Base-by-base conservation (phyloP, 2,797 vertebrate species). In the Echiichthys vipera region DNA sequence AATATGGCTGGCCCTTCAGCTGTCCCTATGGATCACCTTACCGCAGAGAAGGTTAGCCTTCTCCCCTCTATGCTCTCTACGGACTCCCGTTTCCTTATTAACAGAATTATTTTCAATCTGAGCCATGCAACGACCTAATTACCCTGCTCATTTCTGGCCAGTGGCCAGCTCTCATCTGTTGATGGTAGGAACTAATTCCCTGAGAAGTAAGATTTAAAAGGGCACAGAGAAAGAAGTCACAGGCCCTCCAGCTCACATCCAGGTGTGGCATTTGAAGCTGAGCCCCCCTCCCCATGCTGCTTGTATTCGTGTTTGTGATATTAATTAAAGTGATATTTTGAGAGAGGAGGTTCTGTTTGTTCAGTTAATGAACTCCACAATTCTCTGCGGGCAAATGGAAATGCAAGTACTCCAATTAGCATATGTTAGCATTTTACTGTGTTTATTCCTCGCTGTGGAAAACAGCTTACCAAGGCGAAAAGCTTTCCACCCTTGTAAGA, bases 271-370 rank as follows among this genome's bases (percentile, higher is more conserved):
- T 94, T 93, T 94, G 74, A 58, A 87, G 59, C 55, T 74, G 75
- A 83, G 51, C 74, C 73, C 50, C 55, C 43, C 47, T 50, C 51
- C 67, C 81, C 79, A 53, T 24, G 70, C 71, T 27, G 61, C 79
- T 80, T 84, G 88, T 87, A 75, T 86, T 85, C 77, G 42, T 88
- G 87, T 84, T 84, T 65, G 61, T 80, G 69, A 65, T 91, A 90
- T 94, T 95, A 95, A 95, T 94, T 94, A 94, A 94, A 93, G 87
- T 93, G 89, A 91, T 94, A 94, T 94, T 94, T 94, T 69, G 78
- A 90, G 83, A 89, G 87, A 83, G 82, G 80, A 89, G 84, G 81
- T 89, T 91, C 84, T 94, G 92, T 94, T 95, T 94, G 93, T 93
- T 94, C 91, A 92, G 91, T 89, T 92, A 93, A 94, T 93, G 86